Evolutionary conservation across 2,888 invertebrate genomes (phyloP).

Genomic region (Protonemura montana): DNA sequence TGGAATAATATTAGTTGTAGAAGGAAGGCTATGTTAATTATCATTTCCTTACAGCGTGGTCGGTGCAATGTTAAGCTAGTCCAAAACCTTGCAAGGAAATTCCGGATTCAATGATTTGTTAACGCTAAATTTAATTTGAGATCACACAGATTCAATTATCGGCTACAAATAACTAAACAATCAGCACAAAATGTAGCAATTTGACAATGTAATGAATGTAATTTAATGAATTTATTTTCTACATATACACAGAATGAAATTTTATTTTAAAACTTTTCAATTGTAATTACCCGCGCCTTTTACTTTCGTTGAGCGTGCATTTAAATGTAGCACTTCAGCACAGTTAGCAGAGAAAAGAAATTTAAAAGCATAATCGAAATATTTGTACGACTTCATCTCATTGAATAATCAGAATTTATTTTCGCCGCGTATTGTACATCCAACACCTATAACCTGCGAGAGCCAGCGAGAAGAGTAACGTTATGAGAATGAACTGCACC

Average conservation of each 20-base stretch:
- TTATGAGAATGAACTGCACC: constrained; percentile 40
- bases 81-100: not conserved
- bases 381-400: not conserved
- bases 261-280: not conserved
- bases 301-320: not conserved
- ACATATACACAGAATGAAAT: not conserved
- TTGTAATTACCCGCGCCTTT: not conserved
- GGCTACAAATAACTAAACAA: not conserved
- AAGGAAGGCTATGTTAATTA: constrained; percentile 5
- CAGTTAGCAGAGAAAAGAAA: not conserved
- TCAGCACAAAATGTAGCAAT: not conserved
- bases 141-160: not conserved
- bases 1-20: not conserved
- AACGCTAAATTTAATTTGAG: not conserved
- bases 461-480: constrained; percentile 30
- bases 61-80: not conserved
- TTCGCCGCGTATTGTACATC: not conserved
- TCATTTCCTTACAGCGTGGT: not conserved
- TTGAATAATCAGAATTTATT: not conserved
- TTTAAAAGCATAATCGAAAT: not conserved
- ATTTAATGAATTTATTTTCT: not conserved
- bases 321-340: not conserved
- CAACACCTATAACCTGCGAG: not conserved
- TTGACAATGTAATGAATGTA: too few species aligned
- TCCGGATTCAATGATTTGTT: not conserved